A percentile compares a stretch with the other conserved stretches of the same genome.
These are phyloP conservation scores for Gallinago solitaria DNA, from an alignment of 2,797 vertebrate species.

Conservation along the genomic window DNA sequence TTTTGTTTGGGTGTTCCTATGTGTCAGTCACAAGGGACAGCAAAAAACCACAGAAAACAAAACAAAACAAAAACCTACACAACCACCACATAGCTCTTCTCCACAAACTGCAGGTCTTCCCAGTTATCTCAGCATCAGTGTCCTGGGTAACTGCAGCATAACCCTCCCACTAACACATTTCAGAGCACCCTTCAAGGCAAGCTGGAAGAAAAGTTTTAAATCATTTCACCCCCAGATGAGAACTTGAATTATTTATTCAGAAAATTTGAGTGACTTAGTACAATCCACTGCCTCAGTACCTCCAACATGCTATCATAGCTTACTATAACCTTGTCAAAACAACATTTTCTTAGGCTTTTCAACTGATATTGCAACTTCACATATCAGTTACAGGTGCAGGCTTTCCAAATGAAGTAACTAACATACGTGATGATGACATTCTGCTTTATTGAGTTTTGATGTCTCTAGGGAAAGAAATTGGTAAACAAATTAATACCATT, in stretches of 20 bases:
- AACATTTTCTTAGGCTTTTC: not conserved
- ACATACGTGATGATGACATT: not conserved
- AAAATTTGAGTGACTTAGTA: not conserved
- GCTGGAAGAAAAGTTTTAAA: not conserved
- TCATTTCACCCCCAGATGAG: not conserved
- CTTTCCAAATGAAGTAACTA: not conserved
- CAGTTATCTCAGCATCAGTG: not conserved
- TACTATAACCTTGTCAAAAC: not conserved
- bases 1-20: not conserved
- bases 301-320: not conserved
- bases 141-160: not conserved
- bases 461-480: not conserved
- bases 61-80: not conserved
- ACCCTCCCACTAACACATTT: not conserved
- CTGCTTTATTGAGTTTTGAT: not conserved
- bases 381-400: not conserved
- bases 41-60: not conserved
- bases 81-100: not conserved
- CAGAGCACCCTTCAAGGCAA: not conserved
- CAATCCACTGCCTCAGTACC: not conserved
- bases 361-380: not conserved
- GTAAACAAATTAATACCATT: slow-evolving; percentile 42
- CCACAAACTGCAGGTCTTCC: not conserved
- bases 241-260: not conserved
- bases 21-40: not conserved